Base-by-base conservation (phyloP, 2,888 invertebrate genomes). In the Chymomyza procnemis region DNA sequence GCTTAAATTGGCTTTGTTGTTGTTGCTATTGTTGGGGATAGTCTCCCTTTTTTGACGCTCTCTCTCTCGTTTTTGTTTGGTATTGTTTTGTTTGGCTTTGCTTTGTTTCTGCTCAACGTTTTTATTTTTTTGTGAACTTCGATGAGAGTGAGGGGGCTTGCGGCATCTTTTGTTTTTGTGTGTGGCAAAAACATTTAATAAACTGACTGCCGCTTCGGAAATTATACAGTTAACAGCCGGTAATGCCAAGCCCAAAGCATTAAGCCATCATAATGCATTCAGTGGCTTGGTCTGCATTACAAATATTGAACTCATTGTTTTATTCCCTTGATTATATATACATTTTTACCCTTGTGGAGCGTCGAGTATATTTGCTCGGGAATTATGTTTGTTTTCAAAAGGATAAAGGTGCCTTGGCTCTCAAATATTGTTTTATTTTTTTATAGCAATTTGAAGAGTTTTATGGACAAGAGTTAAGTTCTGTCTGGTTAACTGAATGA, bases 121-220 rank as follows among this genome's bases (percentile, higher is more conserved):
- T 57, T 57, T 57, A n/a, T 30, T 26, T 26, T n/a, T 26, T 26
- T 26, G 26, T 26, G 26, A 8, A 26, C 6, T 26, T 26, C 3
- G 1, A 8, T 26, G 26, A n/a, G n/a, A n/a, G n/a, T n/a, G n/a
- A n/a, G 1, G 2, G 18, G 21, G 16, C 6, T 41, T 18, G 61
- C 56, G 1, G 61, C 34, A 22, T 34, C 1, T 16, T 12, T 18
- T 50, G 19, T 50, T 18, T 50, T 50, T 50, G 30, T 41, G 30
- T 41, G 34, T 41, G 34, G 34, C 34, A 41, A 41, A 12, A 9
- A 41, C 68, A 73, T 76, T 76, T 77, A 85, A 81, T 85, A 81
- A 79, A 81, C 85, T 73, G 75, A 66, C 72, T 77, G 71, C 73
- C 85, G 85, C 76, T 68, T 63, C 69, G 83, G 78, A 81, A 81